phyloP scores from a whole-genome alignment of 2,797 vertebrate species.

The Myotis planiceps region DNA sequence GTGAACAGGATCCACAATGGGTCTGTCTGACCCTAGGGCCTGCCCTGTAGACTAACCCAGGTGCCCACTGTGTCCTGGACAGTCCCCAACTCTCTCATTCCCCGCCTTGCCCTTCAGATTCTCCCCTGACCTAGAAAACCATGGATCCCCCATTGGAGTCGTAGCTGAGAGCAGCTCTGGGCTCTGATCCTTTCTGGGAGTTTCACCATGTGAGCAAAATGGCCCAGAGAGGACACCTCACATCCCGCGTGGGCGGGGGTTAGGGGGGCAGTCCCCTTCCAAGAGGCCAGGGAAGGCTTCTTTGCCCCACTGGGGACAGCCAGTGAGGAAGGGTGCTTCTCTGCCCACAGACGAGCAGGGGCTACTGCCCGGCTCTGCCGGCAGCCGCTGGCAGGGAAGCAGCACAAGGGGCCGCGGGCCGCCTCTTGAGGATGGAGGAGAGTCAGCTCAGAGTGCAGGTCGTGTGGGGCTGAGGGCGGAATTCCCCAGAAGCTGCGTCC shows the following conservation, averaged over 20 bases:
- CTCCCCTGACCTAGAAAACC: background rate
- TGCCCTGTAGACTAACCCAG: background rate
- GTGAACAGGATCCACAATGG: background rate
- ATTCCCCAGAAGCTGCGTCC: conserved; percentile 38
- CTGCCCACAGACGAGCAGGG: background rate
- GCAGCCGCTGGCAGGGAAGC: background rate
- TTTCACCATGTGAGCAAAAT: background rate
- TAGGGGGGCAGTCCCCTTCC: background rate
- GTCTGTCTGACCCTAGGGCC: background rate
- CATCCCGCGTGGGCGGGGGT: no score
- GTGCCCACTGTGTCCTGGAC: background rate
- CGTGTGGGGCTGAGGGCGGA: background rate
- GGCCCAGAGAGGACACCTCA: background rate
- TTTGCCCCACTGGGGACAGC: background rate
- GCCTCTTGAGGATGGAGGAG: background rate
- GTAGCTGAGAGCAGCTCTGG: background rate
- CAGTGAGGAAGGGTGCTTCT: background rate
- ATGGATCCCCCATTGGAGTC: background rate
- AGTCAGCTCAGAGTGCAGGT: background rate
- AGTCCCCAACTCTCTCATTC: background rate
- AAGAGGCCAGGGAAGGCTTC: background rate
- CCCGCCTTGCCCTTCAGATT: background rate
- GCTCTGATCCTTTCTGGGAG: background rate
- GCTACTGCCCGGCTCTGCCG: rapidly evolving
- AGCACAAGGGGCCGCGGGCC: rapidly evolving